Base-by-base conservation (phyloP, 2,113 vertebrate species). In the Platysternon megacephalum region DNA sequence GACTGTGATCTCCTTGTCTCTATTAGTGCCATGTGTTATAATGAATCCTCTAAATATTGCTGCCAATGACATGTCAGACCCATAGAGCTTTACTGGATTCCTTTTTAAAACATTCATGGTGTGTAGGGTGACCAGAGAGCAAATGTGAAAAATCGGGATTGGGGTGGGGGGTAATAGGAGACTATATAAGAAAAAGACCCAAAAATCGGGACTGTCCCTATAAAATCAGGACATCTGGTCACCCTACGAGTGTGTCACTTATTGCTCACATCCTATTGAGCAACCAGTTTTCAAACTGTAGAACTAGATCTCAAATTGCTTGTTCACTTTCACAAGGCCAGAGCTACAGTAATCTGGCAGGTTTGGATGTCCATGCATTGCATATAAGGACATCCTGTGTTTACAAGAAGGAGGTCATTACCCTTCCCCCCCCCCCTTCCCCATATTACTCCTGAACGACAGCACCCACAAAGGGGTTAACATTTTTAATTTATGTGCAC, bases 381-480 rank as follows among this genome's bases (percentile, higher is more conserved):
- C 68, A 74, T 17, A 65, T 35, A 65, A 35, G 7, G 61, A 35
- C 61, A 17, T 65, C 12, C 61, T 35, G 12, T 65, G 32, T 35
- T 61, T 32, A 32, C 58, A 35, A 61, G 29, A 6, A 29, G 28
- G 28, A 58, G 11, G 56, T 58, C 56, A 32, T 58, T 58, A 58
- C 22, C 9, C 3, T 32, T 2, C 44, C 2, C 6, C 3, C 6
- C 10, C 58, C 28, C 13, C 13, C 11, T 29, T 14, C 26, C 10
- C 11, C 55, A 56, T n/a, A n/a, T n/a, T n/a, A n/a, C n/a, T n/a
- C n/a, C n/a, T n/a, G n/a, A n/a, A n/a, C n/a, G n/a, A n/a, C n/a
- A 16, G 12, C 29, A 16, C 6, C 29, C 58, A 61, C 29, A 14
- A 5, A 61, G 3, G 6, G 29, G 6, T 35, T 65, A 65, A 65